A percentile compares a stretch with the other conserved stretches of the same genome.
Conservation (phyloP, 2,113 vertebrate genomes). For the Limanda limanda region DNA sequence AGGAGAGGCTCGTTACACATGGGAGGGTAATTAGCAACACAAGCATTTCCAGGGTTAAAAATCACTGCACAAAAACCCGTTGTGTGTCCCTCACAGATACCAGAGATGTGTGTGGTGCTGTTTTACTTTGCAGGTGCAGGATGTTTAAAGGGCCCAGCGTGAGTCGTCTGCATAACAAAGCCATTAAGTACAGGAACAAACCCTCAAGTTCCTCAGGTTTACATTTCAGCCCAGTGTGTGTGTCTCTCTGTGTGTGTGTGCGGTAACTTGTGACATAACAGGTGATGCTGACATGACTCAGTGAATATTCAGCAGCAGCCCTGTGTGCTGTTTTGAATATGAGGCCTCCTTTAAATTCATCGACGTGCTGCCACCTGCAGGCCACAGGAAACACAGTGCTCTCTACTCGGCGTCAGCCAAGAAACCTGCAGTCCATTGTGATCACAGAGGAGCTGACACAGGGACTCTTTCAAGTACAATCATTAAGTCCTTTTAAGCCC, state of each 20-base stretch:
- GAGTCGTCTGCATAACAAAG: constrained; percentile 17
- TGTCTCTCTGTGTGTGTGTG: neutral
- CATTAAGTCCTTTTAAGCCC: no score
- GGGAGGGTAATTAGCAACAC: constrained; percentile 39
- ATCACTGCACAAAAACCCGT: neutral
- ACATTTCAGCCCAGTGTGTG: neutral
- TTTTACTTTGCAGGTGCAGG: neutral
- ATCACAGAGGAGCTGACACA: neutral
- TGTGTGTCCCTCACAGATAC: neutral
- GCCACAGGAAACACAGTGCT: constrained; percentile 15
- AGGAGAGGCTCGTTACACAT: constrained; percentile 10
- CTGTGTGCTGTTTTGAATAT: constrained; percentile 55
- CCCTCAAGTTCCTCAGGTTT: neutral
- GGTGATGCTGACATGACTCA: constrained; percentile 2
- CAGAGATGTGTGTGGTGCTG: neutral
- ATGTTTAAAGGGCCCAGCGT: constrained; percentile 7
- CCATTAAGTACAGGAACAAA: neutral
- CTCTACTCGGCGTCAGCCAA: neutral
- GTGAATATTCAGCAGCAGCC: constrained; percentile 42
- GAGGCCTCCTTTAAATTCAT: constrained; percentile 47
- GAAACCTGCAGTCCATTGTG: neutral
- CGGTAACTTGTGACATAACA: constrained; percentile 14
- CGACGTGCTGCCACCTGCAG: constrained; percentile 73
- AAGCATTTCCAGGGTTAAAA: constrained; percentile 1
- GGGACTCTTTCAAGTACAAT: neutral